A percentile compares a stretch with the other conserved stretches of the same genome.
phyloP scores from a whole-genome alignment of 2,113 vertebrate genomes.

The Barbus barbus region DNA sequence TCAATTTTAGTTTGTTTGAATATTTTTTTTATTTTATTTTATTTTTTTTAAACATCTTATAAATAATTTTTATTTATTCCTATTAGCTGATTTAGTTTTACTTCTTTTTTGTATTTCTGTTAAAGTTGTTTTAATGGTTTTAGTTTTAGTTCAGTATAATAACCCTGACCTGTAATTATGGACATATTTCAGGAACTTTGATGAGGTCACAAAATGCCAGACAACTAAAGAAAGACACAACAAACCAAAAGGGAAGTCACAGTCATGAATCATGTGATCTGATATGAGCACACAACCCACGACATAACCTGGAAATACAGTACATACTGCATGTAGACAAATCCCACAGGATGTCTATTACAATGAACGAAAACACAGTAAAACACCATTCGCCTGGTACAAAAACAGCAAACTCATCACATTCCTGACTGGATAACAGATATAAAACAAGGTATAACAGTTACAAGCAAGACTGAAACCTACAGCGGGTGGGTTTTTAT shows the following conservation, averaged over 20 bases:
- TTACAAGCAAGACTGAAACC: not conserved
- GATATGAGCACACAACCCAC: not conserved
- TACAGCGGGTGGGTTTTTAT: not conserved
- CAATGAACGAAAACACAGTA: not conserved
- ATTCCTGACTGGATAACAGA: no score
- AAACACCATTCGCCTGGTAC: not conserved
- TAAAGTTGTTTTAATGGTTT: no score
- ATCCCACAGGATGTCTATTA: not conserved
- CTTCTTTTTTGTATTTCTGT: no score
- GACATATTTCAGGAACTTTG: not conserved
- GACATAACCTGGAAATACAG: not conserved
- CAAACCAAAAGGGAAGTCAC: not conserved
- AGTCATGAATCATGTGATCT: not conserved
- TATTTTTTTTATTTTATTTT: no score
- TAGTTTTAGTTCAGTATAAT: no score
- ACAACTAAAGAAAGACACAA: not conserved
- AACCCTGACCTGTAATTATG: no score
- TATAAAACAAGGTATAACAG: no score
- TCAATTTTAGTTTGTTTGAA: no score
- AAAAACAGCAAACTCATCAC: no score
- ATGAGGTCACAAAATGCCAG: not conserved
- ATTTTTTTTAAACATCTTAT: no score
- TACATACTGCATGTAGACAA: not conserved
- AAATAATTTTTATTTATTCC: no score
- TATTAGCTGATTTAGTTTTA: no score